Evolutionary conservation across 2,797 vertebrate genomes (phyloP).

Genomic region (Luscinia luscinia): DNA sequence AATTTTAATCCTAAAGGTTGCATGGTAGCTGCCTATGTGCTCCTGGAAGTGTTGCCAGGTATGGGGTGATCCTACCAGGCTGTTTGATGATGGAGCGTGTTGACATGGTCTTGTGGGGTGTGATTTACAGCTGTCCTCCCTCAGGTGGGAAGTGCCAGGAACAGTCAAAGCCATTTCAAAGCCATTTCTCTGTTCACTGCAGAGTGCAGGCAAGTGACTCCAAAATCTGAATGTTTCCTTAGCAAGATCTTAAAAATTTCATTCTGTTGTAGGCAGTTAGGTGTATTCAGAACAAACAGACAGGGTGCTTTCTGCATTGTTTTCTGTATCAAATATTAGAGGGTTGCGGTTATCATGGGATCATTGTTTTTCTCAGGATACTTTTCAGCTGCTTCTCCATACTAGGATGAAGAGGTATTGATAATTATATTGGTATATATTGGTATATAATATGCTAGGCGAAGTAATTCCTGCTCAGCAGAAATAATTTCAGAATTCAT

Average conservation of each 20-base stretch:
- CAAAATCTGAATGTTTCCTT: not conserved
- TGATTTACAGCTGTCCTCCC: not conserved
- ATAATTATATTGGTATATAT: not conserved
- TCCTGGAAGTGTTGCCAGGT: not conserved
- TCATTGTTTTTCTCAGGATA: not conserved
- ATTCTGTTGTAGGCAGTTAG: not conserved
- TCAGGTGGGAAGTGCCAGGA: not conserved
- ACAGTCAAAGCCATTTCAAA: not conserved
- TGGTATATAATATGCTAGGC: not conserved
- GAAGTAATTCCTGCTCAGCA: not conserved
- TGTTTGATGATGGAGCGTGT: not conserved
- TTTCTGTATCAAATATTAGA: not conserved
- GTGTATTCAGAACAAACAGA: not conserved
- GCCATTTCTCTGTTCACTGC: not conserved
- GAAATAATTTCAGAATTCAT: not conserved
- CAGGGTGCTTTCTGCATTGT: rapidly evolving
- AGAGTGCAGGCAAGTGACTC: not conserved
- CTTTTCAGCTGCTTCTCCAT: not conserved
- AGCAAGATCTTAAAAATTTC: not conserved
- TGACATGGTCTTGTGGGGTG: not conserved
- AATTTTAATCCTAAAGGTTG: slow-evolving; percentile 14
- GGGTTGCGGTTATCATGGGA: not conserved
- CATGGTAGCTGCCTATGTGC: not conserved
- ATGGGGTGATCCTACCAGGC: not conserved
- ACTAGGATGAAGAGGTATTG: not conserved